Conservation (phyloP, 1,140 invertebrate genomes). For the Tribolium castaneum region DNA sequence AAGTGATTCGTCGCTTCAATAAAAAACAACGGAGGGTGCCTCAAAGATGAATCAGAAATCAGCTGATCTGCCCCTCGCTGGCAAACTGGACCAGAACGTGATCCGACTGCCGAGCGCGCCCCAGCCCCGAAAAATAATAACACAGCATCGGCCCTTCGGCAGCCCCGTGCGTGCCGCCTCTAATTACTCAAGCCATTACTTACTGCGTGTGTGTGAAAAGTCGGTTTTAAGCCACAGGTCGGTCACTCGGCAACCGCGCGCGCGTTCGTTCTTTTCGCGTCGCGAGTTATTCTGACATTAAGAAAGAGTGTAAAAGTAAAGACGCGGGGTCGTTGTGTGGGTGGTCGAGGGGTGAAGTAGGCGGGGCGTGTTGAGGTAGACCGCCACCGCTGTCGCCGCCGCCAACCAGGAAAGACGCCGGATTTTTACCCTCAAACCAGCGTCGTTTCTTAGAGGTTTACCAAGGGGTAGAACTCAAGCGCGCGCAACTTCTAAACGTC, state of each 20-base stretch:
- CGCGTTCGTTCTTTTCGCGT: constrained; percentile 61
- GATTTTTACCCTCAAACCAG: constrained; percentile 65
- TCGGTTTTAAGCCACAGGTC: neutral
- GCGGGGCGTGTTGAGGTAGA: constrained; percentile 65
- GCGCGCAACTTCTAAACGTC: constrained; percentile 62
- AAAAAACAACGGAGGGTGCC: constrained; percentile 8
- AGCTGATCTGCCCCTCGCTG: constrained; percentile 60
- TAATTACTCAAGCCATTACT: neutral
- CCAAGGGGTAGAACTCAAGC: constrained; percentile 62
- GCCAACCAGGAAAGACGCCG: constrained; percentile 66
- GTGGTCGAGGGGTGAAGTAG: constrained; percentile 56
- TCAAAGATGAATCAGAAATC: constrained; percentile 52
- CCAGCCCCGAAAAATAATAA: constrained; percentile 31
- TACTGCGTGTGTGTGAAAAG: neutral
- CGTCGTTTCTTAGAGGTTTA: constrained; percentile 66
- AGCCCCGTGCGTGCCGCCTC: neutral
- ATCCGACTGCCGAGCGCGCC: constrained; percentile 35
- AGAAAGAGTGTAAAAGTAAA: constrained; percentile 64
- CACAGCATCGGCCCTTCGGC: neutral
- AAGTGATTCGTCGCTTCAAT: neutral
- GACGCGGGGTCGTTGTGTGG: constrained; percentile 57
- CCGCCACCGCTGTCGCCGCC: constrained; percentile 63
- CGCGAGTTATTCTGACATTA: constrained; percentile 63
- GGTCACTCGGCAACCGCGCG: constrained; percentile 12
- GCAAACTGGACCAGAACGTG: constrained; percentile 50